A percentile compares a stretch with the other conserved stretches of the same genome.
These are phyloP conservation scores for Ptychadena robeensis DNA, from an alignment of 2,797 vertebrate species.

Conservation along the genomic window DNA sequence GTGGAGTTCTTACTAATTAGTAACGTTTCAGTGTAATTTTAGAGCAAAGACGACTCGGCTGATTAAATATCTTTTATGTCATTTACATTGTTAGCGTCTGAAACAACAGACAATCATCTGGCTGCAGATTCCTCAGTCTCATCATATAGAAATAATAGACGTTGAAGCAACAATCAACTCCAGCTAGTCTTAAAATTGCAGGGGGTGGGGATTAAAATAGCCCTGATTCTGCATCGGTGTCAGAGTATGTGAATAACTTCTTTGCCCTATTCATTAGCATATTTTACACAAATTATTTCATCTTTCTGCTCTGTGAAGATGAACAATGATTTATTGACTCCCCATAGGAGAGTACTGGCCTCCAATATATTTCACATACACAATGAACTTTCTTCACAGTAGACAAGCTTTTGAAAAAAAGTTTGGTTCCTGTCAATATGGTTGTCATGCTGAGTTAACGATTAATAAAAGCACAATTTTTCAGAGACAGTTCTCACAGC, in stretches of 20 bases:
- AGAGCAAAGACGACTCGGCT: slow-evolving; percentile 56
- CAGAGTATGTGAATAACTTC: slow-evolving; percentile 60
- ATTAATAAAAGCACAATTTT: not conserved
- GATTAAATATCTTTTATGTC: slow-evolving; percentile 22
- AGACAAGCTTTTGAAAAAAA: not conserved
- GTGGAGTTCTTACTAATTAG: slow-evolving; percentile 69
- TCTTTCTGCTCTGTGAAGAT: slow-evolving; percentile 40
- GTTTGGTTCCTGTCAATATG: not conserved
- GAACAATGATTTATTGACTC: slow-evolving; percentile 27
- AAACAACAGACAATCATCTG: slow-evolving; percentile 22
- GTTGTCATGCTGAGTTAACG: not conserved
- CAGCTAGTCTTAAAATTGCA: not conserved
- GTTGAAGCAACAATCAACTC: not conserved
- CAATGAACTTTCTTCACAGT: not conserved
- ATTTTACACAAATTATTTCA: slow-evolving; percentile 59
- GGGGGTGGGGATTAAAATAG: slow-evolving; percentile 38
- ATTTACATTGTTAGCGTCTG: slow-evolving; percentile 25
- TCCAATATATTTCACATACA: slow-evolving; percentile 8
- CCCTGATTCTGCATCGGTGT: slow-evolving; percentile 60
- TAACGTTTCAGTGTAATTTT: slow-evolving; percentile 57
- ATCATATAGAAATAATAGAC: not conserved
- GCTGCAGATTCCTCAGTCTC: not conserved
- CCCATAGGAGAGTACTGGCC: slow-evolving; percentile 10
- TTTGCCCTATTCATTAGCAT: slow-evolving; percentile 68
- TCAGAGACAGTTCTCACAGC: not conserved